Base-by-base conservation (phyloP, 2,113 vertebrate genomes). In the Gambusia affinis region DNA sequence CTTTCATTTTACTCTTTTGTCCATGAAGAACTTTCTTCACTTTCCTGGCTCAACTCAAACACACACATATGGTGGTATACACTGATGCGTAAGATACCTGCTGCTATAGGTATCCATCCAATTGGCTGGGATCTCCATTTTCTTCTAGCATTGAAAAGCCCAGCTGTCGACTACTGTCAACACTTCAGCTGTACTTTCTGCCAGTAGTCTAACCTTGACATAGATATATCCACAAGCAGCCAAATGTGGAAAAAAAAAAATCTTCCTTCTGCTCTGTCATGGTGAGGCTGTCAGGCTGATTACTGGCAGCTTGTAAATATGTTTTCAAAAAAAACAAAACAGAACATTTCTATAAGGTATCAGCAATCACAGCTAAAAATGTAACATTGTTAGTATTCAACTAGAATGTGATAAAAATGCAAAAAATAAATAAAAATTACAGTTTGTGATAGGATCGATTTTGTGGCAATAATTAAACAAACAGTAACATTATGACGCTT, bases 141-240 rank as follows among this genome's bases (percentile, higher is more conserved):
- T 69, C 54, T 17, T 71, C 63, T 69, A 80, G 44, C 47, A 28
- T 69, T 63, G 63, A 79, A 75, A 80, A 72, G 67, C 70, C 73
- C 76, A 44, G 54, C 75, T 67, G 31, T 70, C 66, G 8, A 30
- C 76, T 78, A 33, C 78, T 88, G 83, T 90, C 88, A 89, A 76
- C 82, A 74, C 67, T 68, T 88, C 64, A 68, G 47, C 67, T 70
- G 61, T 65, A 35, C 60, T 73, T 72, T 63, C 79, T 84, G 37
- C 73, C 37, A 68, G 71, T 70, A 75, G 57, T 64, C 63, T 64
- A 72, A 65, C 30, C 60, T n/a, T 71, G 72, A 75, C 62, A 47
- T 62, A 63, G 60, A 61, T 69, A n/a, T 12, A 71, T 72, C 60
- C 44, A 17, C 44, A 19, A 47, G 44, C 44, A 47, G 17, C 44